Evolutionary conservation across 1,140 invertebrate species (phyloP).

Genomic region (Drosophila pandora): DNA sequence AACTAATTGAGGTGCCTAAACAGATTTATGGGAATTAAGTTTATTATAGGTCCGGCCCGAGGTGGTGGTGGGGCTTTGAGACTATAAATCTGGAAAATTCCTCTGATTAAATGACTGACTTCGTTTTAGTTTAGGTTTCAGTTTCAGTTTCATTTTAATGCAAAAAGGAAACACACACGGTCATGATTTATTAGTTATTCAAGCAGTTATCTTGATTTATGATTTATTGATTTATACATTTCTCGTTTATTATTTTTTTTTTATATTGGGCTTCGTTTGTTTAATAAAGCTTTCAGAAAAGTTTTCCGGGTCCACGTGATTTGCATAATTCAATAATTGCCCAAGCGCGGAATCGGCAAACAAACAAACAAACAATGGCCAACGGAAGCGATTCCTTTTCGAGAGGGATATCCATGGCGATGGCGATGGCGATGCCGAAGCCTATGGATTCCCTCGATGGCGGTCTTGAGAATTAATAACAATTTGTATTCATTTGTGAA

Average conservation of each 20-base stretch:
- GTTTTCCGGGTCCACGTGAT: constrained; percentile 50
- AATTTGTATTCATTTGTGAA: constrained; percentile 82
- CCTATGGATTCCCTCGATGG: constrained; percentile 55
- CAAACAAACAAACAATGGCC: constrained; percentile 19
- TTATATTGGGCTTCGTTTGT: constrained; percentile 18
- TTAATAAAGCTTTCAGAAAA: constrained; percentile 44
- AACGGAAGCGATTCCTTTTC: constrained; percentile 5
- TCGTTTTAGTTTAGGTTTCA: constrained; percentile 15
- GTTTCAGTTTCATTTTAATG: constrained; percentile 23
- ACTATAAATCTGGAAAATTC: constrained; percentile 41
- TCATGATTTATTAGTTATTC: constrained; percentile 73
- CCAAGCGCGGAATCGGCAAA: constrained; percentile 9
- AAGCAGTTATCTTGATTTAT: constrained; percentile 70
- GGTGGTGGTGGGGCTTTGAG: not conserved
- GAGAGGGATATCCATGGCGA: not conserved
- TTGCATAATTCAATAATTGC: constrained; percentile 71
- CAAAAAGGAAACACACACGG: constrained; percentile 58
- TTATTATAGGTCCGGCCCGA: constrained; percentile 12
- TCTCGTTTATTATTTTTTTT: constrained; percentile 9
- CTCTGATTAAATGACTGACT: constrained; percentile 52
- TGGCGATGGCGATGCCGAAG: not conserved
- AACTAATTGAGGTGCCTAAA: constrained; percentile 48
- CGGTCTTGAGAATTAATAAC: constrained; percentile 78
- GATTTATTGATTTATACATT: constrained; percentile 67
- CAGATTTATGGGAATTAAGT: constrained; percentile 44